Conservation (phyloP, 2,113 vertebrate genomes). For the Petrocephalus zakoni region DNA sequence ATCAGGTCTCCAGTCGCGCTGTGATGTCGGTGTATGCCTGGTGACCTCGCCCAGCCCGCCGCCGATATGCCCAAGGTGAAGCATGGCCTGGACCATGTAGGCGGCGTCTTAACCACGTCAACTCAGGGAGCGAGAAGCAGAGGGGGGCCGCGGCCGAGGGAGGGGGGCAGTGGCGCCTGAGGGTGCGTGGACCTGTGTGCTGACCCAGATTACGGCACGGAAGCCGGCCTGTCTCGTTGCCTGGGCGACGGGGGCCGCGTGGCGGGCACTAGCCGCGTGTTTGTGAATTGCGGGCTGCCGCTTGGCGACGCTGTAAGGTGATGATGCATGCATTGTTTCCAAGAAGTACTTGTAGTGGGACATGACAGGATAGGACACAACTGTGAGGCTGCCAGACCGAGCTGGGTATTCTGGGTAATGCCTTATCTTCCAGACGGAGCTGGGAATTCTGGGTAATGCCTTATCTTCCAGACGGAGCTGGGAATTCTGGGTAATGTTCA, state of each 20-base stretch:
- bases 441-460: background rate
- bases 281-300: background rate
- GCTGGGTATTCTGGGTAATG: background rate
- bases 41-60: background rate
- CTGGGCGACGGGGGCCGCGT: background rate
- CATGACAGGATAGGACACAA: background rate
- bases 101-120: no score
- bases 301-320: background rate
- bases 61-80: background rate
- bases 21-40: background rate
- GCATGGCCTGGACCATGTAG: background rate
- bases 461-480: no score
- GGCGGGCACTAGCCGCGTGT: background rate
- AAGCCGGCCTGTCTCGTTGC: slow-evolving; percentile 1
- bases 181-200: background rate
- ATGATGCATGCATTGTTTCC: background rate
- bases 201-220: background rate
- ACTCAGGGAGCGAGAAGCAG: background rate
- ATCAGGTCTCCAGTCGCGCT: background rate
- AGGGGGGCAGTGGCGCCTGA: background rate
- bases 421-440: background rate
- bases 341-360: background rate
- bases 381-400: background rate
- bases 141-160: background rate
- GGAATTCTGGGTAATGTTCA: background rate